A percentile compares a stretch with the other conserved stretches of the same genome.
phyloP scores from a whole-genome alignment of 2,888 invertebrate genomes.

The Koerneria pararmatus region DNA sequence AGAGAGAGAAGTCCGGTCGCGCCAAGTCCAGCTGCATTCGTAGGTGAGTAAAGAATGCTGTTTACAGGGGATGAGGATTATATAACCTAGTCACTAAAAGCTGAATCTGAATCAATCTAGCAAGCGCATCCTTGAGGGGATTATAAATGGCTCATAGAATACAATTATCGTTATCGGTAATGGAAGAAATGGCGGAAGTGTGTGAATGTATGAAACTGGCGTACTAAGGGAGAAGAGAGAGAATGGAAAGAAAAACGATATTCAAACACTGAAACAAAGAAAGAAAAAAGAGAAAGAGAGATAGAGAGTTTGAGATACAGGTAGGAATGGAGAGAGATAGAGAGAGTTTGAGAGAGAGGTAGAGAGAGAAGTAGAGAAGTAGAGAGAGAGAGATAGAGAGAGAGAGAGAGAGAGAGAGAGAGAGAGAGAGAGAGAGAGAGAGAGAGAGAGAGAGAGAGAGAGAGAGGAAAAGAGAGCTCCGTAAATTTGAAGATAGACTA shows the following conservation, averaged over 20 bases:
- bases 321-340: constrained; percentile 12
- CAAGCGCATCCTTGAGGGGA: no score
- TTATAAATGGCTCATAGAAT: no score
- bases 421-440: constrained; percentile 6
- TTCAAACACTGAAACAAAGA: constrained; percentile 5
- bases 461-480: constrained; percentile 1
- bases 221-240: constrained; percentile 1
- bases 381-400: not conserved
- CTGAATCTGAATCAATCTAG: no score
- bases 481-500: constrained; percentile 2
- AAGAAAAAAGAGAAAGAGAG: constrained; percentile 2
- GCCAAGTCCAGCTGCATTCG: no score
- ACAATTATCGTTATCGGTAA: no score
- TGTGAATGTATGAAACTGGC: no score
- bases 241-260: not conserved
- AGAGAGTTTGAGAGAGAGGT: constrained; percentile 10
- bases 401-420: constrained; percentile 4
- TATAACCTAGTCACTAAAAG: no score
- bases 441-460: constrained; percentile 10
- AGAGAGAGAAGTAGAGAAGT: not conserved
- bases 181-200: no score
- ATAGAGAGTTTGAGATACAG: no score
- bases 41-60: no score
- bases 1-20: no score
- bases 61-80: no score